Base-by-base conservation (phyloP, 2,113 vertebrate species). In the Coturnix japonica region DNA sequence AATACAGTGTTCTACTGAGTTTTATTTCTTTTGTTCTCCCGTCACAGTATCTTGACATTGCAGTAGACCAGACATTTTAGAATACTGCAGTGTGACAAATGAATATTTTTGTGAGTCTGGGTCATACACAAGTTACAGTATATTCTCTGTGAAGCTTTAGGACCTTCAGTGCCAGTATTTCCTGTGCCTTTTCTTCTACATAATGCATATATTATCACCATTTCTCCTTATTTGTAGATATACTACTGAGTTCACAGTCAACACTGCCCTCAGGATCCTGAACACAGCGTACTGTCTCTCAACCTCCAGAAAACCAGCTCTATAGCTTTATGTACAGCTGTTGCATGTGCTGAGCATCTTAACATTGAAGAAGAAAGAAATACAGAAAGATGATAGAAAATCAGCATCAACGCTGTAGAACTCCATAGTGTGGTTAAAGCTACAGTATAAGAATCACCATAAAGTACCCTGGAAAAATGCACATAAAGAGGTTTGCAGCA, bases 271-370 rank as follows among this genome's bases (percentile, higher is more conserved):
- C 2, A 81, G 31, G 59, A 67, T 51, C 20, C 12, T 7, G 28
- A 69, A 26, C 46, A 73, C 20, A 69, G 12, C 2, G 2, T 7
- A n/a, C 33, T 22, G 20, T 20, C 22, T n/a, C n/a, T 2, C 17
- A 1, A 0, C 0, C 16, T 51, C 44, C 22, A 1, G 14, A 78
- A 74, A 74, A 74, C 14, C 21, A 82, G 37, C 43, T 59, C 43
- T 64, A 21, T 18, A 39, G 17, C 4, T 83, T 7, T 56, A 69
- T 16, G 11, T 56, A 33, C 21, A 49, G 25, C 11, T 18, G 18
- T 7, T 51, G 19, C 13, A 26, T 16, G 11, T 63, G 39, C 26
- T 51, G 31, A 69, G 28, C 26, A 57, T 22, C 74, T n/a, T 72
- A 59, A 31, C 49, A 56, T 1, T 44, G 35, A 11, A 15, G 8